Conservation (phyloP, 2,888 invertebrate genomes). For the Agonopterix arenella region DNA sequence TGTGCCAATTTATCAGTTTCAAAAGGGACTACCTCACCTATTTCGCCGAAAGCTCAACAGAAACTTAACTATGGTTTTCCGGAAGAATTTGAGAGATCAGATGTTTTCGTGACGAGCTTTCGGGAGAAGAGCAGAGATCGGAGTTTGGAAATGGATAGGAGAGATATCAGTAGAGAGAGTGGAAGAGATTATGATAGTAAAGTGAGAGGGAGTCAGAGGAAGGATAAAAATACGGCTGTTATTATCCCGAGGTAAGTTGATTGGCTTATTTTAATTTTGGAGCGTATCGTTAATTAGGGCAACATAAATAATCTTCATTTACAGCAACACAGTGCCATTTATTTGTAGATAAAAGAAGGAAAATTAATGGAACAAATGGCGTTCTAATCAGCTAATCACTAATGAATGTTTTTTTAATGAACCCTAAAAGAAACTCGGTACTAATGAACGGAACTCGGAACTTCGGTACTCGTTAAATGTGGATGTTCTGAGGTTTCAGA, state of each 20-base stretch:
- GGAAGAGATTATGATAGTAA: conserved; percentile 26
- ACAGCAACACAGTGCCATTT: no score
- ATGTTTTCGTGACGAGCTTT: conserved; percentile 63
- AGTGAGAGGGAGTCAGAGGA: conserved; percentile 31
- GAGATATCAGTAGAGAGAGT: conserved; percentile 40
- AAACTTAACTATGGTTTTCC: conserved; percentile 71
- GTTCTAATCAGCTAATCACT: no score
- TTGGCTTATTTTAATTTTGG: background rate
- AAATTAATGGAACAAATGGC: no score
- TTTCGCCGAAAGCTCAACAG: conserved; percentile 75
- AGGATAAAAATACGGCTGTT: conserved; percentile 64
- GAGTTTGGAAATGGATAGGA: conserved; percentile 43
- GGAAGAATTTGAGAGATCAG: conserved; percentile 46
- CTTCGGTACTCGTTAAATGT: no score
- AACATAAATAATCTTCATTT: no score
- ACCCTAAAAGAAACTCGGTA: no score
- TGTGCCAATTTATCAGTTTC: conserved; percentile 59
- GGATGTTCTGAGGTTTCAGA: no score
- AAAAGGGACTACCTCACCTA: conserved; percentile 47
- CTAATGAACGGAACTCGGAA: no score
- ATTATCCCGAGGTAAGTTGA: conserved; percentile 63
- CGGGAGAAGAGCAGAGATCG: conserved; percentile 54
- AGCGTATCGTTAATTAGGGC: background rate
- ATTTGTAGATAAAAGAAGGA: no score
- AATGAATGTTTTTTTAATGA: no score